Percentiles rank a stretch among this genome's conserved stretches.
phyloP scores from a whole-genome alignment of 2,797 vertebrate species.

The Craterocephalus amniculus region DNA sequence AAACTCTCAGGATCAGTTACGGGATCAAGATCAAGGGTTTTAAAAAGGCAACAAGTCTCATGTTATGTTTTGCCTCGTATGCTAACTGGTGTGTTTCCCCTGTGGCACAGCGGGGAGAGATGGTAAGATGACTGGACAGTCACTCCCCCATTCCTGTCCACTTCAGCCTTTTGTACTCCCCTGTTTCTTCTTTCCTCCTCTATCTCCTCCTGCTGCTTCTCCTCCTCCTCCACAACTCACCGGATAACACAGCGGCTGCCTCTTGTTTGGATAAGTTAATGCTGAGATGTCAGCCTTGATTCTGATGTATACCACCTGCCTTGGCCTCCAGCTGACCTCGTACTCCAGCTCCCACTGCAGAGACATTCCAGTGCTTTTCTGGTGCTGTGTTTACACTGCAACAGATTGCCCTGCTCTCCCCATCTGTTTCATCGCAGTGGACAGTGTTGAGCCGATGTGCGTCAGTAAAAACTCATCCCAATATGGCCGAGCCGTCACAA shows the following conservation, averaged over 20 bases:
- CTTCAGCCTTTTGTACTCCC: constrained; percentile 22
- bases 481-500: background rate
- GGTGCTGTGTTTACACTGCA: constrained; percentile 83
- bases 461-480: constrained; percentile 16
- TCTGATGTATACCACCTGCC: constrained; percentile 88
- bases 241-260: constrained; percentile 70
- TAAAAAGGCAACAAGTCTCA: constrained; percentile 35
- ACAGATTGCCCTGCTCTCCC: constrained; percentile 69
- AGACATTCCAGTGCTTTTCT: constrained; percentile 86
- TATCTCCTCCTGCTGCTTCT: constrained; percentile 47
- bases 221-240: constrained; percentile 48
- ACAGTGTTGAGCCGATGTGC: constrained; percentile 31
- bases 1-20: constrained; percentile 41
- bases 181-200: constrained; percentile 42
- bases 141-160: constrained; percentile 47
- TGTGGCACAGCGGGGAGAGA: constrained; percentile 32
- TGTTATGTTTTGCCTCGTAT: constrained; percentile 54
- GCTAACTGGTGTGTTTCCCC: constrained; percentile 46
- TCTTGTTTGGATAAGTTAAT: constrained; percentile 86
- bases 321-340: constrained; percentile 83
- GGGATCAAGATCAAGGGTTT: constrained; percentile 41
- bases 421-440: constrained; percentile 49
- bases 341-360: constrained; percentile 80
- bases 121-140: constrained; percentile 29
- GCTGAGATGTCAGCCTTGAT: constrained; percentile 81